A percentile compares a stretch with the other conserved stretches of the same genome.
Evolutionary conservation across 2,797 vertebrate genomes (phyloP).

Genomic region (Oryzias sinensis): DNA sequence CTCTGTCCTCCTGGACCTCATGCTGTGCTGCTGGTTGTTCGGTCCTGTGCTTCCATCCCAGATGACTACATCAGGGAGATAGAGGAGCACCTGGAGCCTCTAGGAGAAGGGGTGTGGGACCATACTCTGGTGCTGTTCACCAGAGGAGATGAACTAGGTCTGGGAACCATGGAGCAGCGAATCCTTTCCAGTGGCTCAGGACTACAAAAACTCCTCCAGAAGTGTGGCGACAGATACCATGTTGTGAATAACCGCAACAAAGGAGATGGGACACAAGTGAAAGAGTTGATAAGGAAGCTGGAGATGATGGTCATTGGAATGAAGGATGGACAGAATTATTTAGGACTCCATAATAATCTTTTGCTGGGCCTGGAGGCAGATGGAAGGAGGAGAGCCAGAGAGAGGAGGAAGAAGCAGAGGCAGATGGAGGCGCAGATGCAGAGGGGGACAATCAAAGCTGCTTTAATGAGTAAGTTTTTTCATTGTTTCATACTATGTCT

Average conservation of each 20-base stretch:
- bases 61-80: conserved; percentile 65
- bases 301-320: conserved; percentile 63
- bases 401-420: conserved; percentile 78
- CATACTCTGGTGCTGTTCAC: conserved; percentile 76
- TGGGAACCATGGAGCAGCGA: conserved; percentile 64
- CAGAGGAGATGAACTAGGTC: conserved; percentile 72
- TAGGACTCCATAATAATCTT: conserved; percentile 42
- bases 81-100: conserved; percentile 70
- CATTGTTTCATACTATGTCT: not conserved
- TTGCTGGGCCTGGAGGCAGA: conserved; percentile 66
- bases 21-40: conserved; percentile 72
- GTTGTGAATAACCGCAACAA: conserved; percentile 67
- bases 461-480: conserved; percentile 67
- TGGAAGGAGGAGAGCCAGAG: conserved; percentile 67
- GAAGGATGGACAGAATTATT: conserved; percentile 28
- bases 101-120: conserved; percentile 67
- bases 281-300: conserved; percentile 70
- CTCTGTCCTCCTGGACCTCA: conserved; percentile 77
- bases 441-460: conserved; percentile 66
- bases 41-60: conserved; percentile 68
- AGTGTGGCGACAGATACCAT: conserved; percentile 70
- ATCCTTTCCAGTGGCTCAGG: conserved; percentile 53
- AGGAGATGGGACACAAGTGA: conserved; percentile 64
- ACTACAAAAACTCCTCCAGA: conserved; percentile 64
- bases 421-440: conserved; percentile 75